Percentiles rank a stretch among this genome's conserved stretches.
Evolutionary conservation across 2,113 vertebrate species (phyloP).

Genomic region (Channa maculata): DNA sequence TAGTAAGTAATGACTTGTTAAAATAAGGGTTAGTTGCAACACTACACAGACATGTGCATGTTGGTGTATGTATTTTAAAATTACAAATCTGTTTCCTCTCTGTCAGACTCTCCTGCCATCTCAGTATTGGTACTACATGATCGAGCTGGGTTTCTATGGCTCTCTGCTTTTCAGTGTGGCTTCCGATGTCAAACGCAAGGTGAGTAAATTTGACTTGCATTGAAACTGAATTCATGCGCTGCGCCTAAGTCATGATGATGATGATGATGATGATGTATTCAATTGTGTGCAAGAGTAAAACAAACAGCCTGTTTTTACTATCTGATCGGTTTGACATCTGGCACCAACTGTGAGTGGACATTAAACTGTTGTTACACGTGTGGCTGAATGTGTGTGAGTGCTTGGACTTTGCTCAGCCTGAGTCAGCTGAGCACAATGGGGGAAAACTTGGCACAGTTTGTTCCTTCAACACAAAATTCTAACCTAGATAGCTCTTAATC

Average conservation of each 20-base stretch:
- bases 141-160: constrained; percentile 93
- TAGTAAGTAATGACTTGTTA: background rate
- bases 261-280: background rate
- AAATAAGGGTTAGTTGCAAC: background rate
- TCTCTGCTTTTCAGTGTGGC: constrained; percentile 94
- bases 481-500: constrained; percentile 34
- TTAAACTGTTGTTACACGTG: constrained; percentile 68
- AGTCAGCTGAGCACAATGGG: constrained; percentile 49
- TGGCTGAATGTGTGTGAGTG: constrained; percentile 28
- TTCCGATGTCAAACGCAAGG: constrained; percentile 95
- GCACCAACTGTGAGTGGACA: constrained; percentile 42
- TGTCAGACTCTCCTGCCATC: constrained; percentile 86
- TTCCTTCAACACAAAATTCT: constrained; percentile 33
- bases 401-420: constrained; percentile 58
- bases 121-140: constrained; percentile 98
- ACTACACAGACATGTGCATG: background rate
- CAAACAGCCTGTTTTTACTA: constrained; percentile 12
- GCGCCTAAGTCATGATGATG: too few species aligned
- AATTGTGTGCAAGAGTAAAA: background rate
- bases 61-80: constrained; percentile 18
- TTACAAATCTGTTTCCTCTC: constrained; percentile 26
- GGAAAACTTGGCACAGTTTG: constrained; percentile 31
- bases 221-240: too few species aligned
- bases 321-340: constrained; percentile 41
- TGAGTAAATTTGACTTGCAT: constrained; percentile 66